A percentile compares a stretch with the other conserved stretches of the same genome.
phyloP scores from a whole-genome alignment of 2,888 invertebrate genomes.

The Rhamphomyia laevipes region DNA sequence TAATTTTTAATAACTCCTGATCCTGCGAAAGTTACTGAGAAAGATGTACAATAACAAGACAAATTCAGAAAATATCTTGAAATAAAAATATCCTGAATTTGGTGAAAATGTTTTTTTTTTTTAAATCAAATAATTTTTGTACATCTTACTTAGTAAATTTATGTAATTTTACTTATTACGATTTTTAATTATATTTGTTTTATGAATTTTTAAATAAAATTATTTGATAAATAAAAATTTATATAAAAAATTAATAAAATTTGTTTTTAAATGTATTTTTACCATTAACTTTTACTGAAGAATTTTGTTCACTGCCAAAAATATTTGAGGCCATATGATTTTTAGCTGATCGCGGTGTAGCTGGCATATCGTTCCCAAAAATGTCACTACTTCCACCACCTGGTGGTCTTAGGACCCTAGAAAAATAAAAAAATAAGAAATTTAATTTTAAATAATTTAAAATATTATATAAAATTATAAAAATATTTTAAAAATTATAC shows the following conservation, averaged over 20 bases:
- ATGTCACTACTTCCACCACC: conserved; percentile 51
- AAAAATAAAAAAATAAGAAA: conserved; percentile 23
- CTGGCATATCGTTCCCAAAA: conserved; percentile 35
- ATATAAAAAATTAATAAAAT: too few species aligned
- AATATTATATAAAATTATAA: too few species aligned
- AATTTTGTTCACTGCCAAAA: conserved; percentile 36
- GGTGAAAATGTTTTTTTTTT: too few species aligned
- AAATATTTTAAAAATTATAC: too few species aligned
- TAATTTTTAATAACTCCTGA: conserved; percentile 12
- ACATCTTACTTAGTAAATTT: too few species aligned
- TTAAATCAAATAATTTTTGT: too few species aligned
- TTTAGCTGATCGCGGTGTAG: conserved; percentile 34
- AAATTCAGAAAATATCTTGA: neutral
- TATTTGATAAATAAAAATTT: too few species aligned
- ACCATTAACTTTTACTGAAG: conserved; percentile 33
- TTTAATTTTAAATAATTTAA: too few species aligned
- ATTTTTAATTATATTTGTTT: too few species aligned
- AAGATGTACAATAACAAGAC: conserved; percentile 7
- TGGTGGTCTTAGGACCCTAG: conserved; percentile 50
- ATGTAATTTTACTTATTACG: too few species aligned
- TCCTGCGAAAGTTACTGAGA: conserved; percentile 3
- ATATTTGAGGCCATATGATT: conserved; percentile 39
- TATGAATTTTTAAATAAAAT: too few species aligned
- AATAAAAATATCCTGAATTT: too few species aligned
- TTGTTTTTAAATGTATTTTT: conserved; percentile 13